Conservation (phyloP, 2,888 invertebrate genomes). For the Spatulosminthurus flaviceps region DNA sequence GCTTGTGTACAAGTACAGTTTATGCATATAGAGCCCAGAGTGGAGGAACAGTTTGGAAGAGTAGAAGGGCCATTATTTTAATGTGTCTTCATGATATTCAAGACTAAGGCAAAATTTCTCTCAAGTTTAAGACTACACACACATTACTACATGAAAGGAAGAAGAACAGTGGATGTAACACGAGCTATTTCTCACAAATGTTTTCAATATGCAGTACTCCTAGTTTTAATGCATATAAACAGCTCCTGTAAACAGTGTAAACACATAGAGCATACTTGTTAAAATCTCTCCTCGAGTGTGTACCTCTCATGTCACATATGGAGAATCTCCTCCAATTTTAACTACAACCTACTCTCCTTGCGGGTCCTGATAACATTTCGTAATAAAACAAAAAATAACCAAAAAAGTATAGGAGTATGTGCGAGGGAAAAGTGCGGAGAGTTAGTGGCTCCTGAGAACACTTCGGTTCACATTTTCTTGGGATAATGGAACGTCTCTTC, state of each 20-base stretch:
- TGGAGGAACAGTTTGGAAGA: too few relatives aligned
- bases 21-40: too few relatives aligned
- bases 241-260: too few relatives aligned
- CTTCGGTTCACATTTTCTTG: constrained; percentile 10
- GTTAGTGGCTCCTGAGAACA: constrained; percentile 12
- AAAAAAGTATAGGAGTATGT: background rate
- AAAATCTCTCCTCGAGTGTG: too few relatives aligned
- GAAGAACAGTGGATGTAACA: background rate
- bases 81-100: constrained; percentile 1
- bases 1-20: too few relatives aligned
- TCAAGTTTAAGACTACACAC: too few relatives aligned
- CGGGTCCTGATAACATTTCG: background rate
- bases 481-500: constrained; percentile 36
- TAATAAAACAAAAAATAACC: background rate
- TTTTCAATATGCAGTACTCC: too few relatives aligned
- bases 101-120: background rate
- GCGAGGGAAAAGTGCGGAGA: background rate
- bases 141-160: background rate
- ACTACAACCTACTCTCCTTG: too few relatives aligned
- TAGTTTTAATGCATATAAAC: too few relatives aligned
- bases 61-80: constrained; percentile 9
- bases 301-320: too few relatives aligned
- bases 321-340: too few relatives aligned
- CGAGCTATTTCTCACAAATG: background rate
- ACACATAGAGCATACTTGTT: too few relatives aligned